A percentile compares a stretch with the other conserved stretches of the same genome.
Conservation (phyloP, 2,113 vertebrate species). For the Heptranchias perlo region DNA sequence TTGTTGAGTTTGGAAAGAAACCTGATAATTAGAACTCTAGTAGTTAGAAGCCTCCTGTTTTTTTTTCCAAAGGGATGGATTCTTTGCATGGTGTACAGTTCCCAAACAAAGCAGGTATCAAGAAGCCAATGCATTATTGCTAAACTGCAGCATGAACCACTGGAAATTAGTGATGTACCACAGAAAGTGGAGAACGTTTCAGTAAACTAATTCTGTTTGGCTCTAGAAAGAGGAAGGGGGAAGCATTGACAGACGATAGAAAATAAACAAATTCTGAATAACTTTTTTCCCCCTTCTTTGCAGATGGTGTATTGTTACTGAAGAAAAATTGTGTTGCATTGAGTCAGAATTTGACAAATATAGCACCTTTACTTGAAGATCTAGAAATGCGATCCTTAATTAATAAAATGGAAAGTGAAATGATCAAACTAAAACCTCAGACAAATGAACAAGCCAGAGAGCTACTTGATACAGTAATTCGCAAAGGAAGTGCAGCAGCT, state of each 20-base stretch:
- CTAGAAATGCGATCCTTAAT: conserved; percentile 76
- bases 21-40: no score
- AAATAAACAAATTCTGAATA: not conserved
- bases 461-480: conserved; percentile 80
- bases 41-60: not conserved
- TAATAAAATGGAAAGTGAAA: conserved; percentile 70
- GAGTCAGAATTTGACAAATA: conserved; percentile 76
- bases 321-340: conserved; percentile 84
- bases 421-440: conserved; percentile 79
- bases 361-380: conserved; percentile 75
- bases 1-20: not conserved
- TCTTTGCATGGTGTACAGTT: no score
- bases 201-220: not conserved
- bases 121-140: not conserved
- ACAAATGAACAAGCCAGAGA: conserved; percentile 78
- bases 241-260: not conserved
- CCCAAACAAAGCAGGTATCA: not conserved
- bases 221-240: not conserved
- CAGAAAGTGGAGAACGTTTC: not conserved
- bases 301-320: conserved; percentile 85
- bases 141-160: not conserved
- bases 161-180: not conserved
- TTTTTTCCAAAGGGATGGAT: not conserved
- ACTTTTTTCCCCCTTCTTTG: conserved; percentile 45
- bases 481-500: conserved; percentile 84